A percentile compares a stretch with the other conserved stretches of the same genome.
Conservation (phyloP, 2,113 vertebrate genomes). For the Delphinapterus leucas region DNA sequence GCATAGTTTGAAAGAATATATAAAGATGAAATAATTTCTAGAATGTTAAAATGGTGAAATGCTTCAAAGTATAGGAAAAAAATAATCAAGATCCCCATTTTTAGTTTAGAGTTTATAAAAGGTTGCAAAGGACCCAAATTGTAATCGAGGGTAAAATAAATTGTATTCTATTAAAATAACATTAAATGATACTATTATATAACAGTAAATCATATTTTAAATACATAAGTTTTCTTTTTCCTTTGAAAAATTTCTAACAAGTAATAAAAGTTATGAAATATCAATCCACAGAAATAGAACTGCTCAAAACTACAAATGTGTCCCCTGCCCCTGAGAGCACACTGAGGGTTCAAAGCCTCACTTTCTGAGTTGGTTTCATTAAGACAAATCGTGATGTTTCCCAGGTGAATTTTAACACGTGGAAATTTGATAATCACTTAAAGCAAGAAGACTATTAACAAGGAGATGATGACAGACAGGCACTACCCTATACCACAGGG, state of each 20-base stretch:
- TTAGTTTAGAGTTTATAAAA: not conserved
- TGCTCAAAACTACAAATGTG: not conserved
- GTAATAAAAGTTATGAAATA: not conserved
- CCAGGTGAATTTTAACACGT: not conserved
- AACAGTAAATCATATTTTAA: not conserved
- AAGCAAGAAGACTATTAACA: not conserved
- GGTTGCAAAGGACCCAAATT: not conserved
- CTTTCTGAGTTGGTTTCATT: not conserved
- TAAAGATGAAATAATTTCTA: not conserved
- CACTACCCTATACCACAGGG: rapidly evolving
- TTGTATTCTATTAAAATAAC: not conserved
- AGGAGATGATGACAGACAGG: rapidly evolving
- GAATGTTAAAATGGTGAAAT: not conserved
- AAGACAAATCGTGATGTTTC: not conserved
- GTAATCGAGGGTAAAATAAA: not conserved
- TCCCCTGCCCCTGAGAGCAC: rapidly evolving
- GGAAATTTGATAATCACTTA: not conserved
- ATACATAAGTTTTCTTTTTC: not conserved
- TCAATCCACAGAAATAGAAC: not conserved
- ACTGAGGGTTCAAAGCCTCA: rapidly evolving
- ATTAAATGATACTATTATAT: not conserved
- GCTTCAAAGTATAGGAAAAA: not conserved
- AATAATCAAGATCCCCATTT: not conserved
- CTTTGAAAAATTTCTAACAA: not conserved
- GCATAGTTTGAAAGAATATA: not conserved